Conservation (phyloP, 2,113 vertebrate species). For the Hypomesus transpacificus region DNA sequence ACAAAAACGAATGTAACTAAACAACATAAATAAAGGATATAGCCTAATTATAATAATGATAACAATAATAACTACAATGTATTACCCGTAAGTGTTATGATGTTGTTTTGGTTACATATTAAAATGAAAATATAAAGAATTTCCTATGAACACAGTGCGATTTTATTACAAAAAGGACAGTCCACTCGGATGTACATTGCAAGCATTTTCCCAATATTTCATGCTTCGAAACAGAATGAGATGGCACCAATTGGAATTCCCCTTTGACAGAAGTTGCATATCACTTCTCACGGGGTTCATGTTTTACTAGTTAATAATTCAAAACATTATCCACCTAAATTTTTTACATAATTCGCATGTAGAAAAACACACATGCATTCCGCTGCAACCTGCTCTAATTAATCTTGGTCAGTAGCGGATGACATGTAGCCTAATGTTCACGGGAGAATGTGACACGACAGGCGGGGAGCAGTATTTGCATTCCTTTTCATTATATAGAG, state of each 20-base stretch:
- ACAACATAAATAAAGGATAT: neutral
- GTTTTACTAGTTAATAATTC: constrained; percentile 43
- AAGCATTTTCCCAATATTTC: neutral
- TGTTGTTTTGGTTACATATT: neutral
- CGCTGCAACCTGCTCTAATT: constrained; percentile 47
- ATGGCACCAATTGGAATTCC: neutral
- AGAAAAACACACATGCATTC: neutral
- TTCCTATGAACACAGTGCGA: too few relatives aligned
- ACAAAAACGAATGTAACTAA: neutral
- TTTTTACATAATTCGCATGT: constrained; percentile 37
- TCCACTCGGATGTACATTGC: too few relatives aligned
- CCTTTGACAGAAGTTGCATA: constrained; percentile 22
- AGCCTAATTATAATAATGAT: neutral
- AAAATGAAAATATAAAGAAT: too few relatives aligned
- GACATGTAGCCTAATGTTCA: constrained; percentile 13
- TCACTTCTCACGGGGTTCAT: constrained; percentile 54
- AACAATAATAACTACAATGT: neutral
- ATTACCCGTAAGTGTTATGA: neutral
- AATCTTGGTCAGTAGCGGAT: constrained; percentile 44
- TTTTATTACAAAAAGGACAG: neutral
- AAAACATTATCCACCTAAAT: constrained; percentile 39
- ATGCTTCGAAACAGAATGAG: neutral
- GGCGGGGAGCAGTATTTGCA: constrained; percentile 2
- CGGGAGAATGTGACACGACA: constrained; percentile 2
- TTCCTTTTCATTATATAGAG: constrained; percentile 40